Evolutionary conservation across 2,888 invertebrate species (phyloP).

Genomic region (Malachius bipustulatus): DNA sequence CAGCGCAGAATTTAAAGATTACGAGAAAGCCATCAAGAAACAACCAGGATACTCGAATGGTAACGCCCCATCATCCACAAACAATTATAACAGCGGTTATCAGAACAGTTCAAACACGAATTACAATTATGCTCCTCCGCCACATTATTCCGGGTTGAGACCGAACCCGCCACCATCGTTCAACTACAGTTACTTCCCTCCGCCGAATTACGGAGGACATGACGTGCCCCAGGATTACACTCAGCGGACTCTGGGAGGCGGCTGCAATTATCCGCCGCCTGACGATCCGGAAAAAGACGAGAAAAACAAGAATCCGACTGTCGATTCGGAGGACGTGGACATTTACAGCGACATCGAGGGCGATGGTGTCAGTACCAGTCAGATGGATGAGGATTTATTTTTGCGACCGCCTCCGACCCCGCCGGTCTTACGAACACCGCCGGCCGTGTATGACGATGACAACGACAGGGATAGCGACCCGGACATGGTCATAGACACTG

Average conservation of each 20-base stretch:
- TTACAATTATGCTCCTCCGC: too few species aligned
- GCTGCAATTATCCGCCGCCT: slow-evolving; percentile 18
- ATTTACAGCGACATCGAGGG: slow-evolving; percentile 52
- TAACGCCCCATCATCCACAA: not conserved
- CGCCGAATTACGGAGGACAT: not conserved
- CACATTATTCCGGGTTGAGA: too few species aligned
- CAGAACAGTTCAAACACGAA: not conserved
- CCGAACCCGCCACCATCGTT: too few species aligned
- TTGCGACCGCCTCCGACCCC: slow-evolving; percentile 18
- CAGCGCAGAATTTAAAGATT: slow-evolving; percentile 8
- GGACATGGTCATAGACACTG: slow-evolving; percentile 45
- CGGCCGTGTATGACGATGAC: slow-evolving; percentile 30
- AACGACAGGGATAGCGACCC: slow-evolving; percentile 44
- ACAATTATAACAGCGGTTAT: not conserved
- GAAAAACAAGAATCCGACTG: slow-evolving; percentile 20
- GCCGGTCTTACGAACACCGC: slow-evolving; percentile 34
- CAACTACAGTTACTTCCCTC: not conserved
- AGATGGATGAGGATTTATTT: slow-evolving; percentile 26
- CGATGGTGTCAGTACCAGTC: slow-evolving; percentile 30
- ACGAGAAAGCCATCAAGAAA: slow-evolving; percentile 14
- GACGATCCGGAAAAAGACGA: slow-evolving; percentile 18
- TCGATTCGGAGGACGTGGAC: slow-evolving; percentile 41
- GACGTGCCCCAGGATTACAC: slow-evolving; percentile 29
- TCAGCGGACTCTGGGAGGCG: slow-evolving; percentile 22
- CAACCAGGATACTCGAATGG: slow-evolving; percentile 20